A percentile compares a stretch with the other conserved stretches of the same genome.
phyloP scores from a whole-genome alignment of 2,888 invertebrate genomes.

The Tipula vernalis region DNA sequence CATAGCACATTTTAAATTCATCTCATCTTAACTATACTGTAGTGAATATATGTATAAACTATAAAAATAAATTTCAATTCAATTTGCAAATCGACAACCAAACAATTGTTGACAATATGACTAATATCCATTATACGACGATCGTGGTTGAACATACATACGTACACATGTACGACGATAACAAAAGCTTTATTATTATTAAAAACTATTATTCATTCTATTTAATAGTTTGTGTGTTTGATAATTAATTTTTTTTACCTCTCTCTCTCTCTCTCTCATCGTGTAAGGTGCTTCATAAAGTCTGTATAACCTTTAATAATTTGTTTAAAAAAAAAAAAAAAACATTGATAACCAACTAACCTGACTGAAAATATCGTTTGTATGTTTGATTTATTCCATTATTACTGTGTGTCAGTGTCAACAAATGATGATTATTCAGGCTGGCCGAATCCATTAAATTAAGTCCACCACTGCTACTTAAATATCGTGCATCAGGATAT shows the following conservation, averaged over 20 bases:
- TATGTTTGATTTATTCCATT: neutral
- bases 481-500: neutral
- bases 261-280: neutral
- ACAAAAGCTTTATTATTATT: neutral
- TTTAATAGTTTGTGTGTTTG: neutral
- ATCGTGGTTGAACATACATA: neutral
- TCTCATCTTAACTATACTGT: neutral
- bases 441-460: neutral
- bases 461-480: neutral
- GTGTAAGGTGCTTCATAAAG: neutral
- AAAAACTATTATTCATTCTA: neutral
- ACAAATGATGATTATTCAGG: neutral
- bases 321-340: neutral
- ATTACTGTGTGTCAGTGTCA: neutral
- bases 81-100: neutral
- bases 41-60: neutral
- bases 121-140: neutral
- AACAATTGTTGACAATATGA: neutral
- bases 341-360: neutral
- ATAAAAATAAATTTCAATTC: neutral
- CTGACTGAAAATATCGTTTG: neutral
- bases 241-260: neutral
- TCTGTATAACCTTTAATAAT: neutral
- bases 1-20: neutral
- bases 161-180: neutral